A percentile compares a stretch with the other conserved stretches of the same genome.
Evolutionary conservation across 2,797 vertebrate genomes (phyloP).

Genomic region (Philypnodon macrostomus): DNA sequence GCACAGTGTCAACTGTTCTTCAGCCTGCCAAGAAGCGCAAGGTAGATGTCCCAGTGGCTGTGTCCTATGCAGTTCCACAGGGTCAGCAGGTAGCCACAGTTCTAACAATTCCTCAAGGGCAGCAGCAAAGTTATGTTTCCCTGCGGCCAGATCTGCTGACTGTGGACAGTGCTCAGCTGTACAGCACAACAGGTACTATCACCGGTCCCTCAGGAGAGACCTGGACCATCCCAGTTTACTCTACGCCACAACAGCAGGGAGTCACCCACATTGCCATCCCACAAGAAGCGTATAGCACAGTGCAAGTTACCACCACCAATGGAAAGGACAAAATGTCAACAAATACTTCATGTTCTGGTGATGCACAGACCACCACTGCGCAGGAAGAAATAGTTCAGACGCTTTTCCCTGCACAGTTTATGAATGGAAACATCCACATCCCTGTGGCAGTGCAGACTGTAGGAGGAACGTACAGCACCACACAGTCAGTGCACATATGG

Average conservation of each 20-base stretch:
- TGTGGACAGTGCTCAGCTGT: conserved; percentile 96
- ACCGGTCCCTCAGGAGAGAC: conserved; percentile 97
- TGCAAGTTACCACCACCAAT: conserved; percentile 89
- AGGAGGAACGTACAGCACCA: conserved; percentile 91
- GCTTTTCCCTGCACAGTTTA: conserved; percentile 97
- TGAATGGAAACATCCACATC: conserved; percentile 99
- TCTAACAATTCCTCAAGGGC: conserved; percentile 95
- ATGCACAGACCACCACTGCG: conserved; percentile 73
- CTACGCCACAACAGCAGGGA: conserved; percentile 93
- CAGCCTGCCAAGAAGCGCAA: conserved; percentile 99
- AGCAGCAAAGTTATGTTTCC: conserved; percentile 97
- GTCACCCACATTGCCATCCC: conserved; percentile 97
- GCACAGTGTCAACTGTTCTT: conserved; percentile 86
- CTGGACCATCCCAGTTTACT: conserved; percentile 99
- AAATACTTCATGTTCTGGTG: conserved; percentile 38
- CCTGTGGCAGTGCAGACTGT: conserved; percentile 98
- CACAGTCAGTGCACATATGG: conserved; percentile 98
- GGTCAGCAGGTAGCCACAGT: conserved; percentile 96
- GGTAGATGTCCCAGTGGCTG: conserved; percentile 93
- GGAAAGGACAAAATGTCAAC: conserved; percentile 82
- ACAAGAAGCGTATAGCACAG: conserved; percentile 90
- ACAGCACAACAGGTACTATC: conserved; percentile 97
- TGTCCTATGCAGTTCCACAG: conserved; percentile 92
- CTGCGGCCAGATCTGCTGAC: conserved; percentile 96
- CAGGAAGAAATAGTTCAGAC: conserved; percentile 97